A percentile compares a stretch with the other conserved stretches of the same genome.
These are phyloP conservation scores for Pristionchus japonicus DNA, from an alignment of 2,888 invertebrate genomes.

Conservation along the genomic window DNA sequence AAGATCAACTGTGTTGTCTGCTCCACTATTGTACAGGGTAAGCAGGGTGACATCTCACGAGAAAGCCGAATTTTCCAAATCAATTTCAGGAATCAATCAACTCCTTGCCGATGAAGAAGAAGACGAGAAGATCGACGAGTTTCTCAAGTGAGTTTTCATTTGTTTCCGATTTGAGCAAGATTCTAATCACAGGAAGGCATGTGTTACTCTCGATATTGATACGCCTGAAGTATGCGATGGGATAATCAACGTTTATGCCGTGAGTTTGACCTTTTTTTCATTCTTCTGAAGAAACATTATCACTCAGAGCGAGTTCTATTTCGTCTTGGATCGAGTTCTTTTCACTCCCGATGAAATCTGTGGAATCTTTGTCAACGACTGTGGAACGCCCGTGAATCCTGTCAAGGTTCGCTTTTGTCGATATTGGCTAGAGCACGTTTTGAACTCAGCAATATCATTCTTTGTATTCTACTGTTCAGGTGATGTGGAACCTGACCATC, in stretches of 20 bases:
- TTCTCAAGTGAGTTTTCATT: slow-evolving; percentile 54
- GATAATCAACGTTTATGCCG: slow-evolving; percentile 61
- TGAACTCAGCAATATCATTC: too few species aligned
- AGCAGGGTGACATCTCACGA: too few species aligned
- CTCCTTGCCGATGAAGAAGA: slow-evolving; percentile 51
- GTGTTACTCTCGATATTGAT: slow-evolving; percentile 59
- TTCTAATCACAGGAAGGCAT: slow-evolving; percentile 51
- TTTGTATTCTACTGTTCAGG: too few species aligned
- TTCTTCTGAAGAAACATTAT: neutral
- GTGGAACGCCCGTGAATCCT: slow-evolving; percentile 32
- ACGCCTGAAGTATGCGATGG: slow-evolving; percentile 63
- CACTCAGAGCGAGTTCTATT: slow-evolving; percentile 62
- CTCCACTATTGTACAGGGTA: slow-evolving; percentile 59
- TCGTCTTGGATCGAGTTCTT: slow-evolving; percentile 59
- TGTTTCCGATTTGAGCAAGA: neutral
- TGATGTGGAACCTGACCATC: slow-evolving; percentile 64
- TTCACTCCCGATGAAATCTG: slow-evolving; percentile 66
- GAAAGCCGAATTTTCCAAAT: neutral
- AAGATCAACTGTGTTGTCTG: slow-evolving; percentile 58
- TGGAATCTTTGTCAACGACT: slow-evolving; percentile 59
- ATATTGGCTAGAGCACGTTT: too few species aligned
- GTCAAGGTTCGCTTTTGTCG: neutral
- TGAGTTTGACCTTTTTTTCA: slow-evolving; percentile 41
- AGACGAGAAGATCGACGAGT: slow-evolving; percentile 61
- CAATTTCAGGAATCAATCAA: neutral